Conservation (phyloP, 1,140 invertebrate genomes). For the Pseudomyrmex pallidus region DNA sequence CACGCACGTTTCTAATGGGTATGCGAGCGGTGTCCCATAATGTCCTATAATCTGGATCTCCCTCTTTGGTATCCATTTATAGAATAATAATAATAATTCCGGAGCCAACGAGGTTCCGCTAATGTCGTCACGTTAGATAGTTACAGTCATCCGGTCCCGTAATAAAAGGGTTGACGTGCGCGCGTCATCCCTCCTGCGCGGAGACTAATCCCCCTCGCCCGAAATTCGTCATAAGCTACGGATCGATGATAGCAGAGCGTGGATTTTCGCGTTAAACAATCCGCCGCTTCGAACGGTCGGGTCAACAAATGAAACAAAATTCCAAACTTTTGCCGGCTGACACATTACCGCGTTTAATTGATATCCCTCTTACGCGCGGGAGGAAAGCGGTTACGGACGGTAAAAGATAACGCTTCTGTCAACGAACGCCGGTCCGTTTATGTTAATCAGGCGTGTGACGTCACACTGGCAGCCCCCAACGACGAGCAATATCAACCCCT, state of each 20-base stretch:
- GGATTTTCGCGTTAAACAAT: slow-evolving; percentile 9
- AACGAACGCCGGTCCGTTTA: slow-evolving; percentile 67
- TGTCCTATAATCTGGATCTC: slow-evolving; percentile 60
- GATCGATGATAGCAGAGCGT: slow-evolving; percentile 26
- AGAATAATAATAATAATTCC: slow-evolving; percentile 76
- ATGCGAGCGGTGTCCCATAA: slow-evolving; percentile 57
- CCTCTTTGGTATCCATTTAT: slow-evolving; percentile 61
- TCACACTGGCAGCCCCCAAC: slow-evolving; percentile 67
- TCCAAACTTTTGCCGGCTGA: neutral
- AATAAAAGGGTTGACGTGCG: slow-evolving; percentile 80
- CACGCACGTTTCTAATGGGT: slow-evolving; percentile 46
- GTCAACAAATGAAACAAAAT: neutral
- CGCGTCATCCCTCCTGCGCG: slow-evolving; percentile 22
- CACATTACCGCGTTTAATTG: slow-evolving; percentile 28
- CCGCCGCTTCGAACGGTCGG: neutral
- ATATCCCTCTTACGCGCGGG: neutral
- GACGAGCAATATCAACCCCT: slow-evolving; percentile 69
- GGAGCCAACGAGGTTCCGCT: slow-evolving; percentile 73
- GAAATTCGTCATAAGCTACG: slow-evolving; percentile 41
- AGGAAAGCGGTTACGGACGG: neutral
- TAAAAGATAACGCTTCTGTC: slow-evolving; percentile 35
- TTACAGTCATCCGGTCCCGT: slow-evolving; percentile 81
- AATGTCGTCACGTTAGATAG: slow-evolving; percentile 82
- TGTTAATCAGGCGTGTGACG: slow-evolving; percentile 76
- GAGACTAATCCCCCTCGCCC: slow-evolving; percentile 48